These are phyloP conservation scores for Excalfactoria chinensis DNA, from an alignment of 2,113 vertebrate genomes.

Conservation along the genomic window DNA sequence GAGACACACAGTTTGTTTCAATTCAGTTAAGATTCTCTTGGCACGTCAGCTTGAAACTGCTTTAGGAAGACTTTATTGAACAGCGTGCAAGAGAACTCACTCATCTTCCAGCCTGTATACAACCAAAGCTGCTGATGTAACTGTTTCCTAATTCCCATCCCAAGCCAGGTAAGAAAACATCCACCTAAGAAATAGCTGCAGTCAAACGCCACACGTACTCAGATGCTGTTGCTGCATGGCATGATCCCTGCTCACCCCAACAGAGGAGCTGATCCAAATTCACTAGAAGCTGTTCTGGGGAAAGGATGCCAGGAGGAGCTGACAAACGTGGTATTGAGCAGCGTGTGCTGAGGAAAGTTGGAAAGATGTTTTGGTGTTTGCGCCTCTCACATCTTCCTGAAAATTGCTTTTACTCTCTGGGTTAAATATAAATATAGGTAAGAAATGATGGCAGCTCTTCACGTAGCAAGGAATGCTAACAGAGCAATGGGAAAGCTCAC, in stretches of 20 bases:
- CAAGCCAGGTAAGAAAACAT: background rate
- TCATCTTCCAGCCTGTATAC: background rate
- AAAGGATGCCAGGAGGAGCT: slow-evolving; percentile 46
- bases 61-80: background rate
- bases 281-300: background rate
- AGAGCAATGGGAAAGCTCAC: slow-evolving; percentile 12
- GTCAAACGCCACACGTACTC: background rate
- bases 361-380: slow-evolving; percentile 17
- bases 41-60: background rate
- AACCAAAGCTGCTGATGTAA: background rate
- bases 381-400: background rate
- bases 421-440: background rate
- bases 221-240: background rate
- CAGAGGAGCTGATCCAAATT: background rate
- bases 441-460: slow-evolving; percentile 9
- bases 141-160: background rate
- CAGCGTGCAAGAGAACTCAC: background rate
- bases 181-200: background rate
- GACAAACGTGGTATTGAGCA: slow-evolving; percentile 53
- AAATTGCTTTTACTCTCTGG: slow-evolving; percentile 6
- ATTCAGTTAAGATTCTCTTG: background rate
- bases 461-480: background rate
- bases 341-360: background rate
- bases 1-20: background rate
- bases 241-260: background rate